A percentile compares a stretch with the other conserved stretches of the same genome.
Conservation (phyloP, 2,888 invertebrate genomes). For the Acronicta psi region DNA sequence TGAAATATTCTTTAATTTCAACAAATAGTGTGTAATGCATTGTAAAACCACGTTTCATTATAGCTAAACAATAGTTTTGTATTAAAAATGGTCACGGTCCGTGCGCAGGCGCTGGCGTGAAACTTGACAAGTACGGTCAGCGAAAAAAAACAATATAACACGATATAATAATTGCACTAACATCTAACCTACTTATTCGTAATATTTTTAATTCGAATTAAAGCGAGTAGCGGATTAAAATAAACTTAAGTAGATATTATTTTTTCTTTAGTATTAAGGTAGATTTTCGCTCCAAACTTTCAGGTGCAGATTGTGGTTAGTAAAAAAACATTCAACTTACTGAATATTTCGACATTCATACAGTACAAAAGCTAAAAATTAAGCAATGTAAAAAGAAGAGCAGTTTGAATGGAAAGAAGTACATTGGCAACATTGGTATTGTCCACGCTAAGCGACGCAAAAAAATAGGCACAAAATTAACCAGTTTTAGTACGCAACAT, state of each 20-base stretch:
- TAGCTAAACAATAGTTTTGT: conserved; percentile 58
- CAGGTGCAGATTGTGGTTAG: no score
- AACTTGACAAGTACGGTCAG: conserved; percentile 49
- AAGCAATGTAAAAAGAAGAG: background rate
- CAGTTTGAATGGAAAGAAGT: conserved; percentile 1
- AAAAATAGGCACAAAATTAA: conserved; percentile 11
- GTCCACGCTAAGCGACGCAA: conserved; percentile 20
- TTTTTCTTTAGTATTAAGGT: no score
- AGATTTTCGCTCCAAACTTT: no score
- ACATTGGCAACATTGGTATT: conserved; percentile 32
- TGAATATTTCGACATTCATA: no score
- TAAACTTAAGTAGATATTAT: no score
- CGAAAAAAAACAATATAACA: conserved; percentile 17
- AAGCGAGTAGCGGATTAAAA: no score
- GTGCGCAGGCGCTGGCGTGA: conserved; percentile 57
- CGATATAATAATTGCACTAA: conserved; percentile 1
- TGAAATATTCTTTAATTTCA: conserved; percentile 43
- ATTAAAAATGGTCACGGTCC: conserved; percentile 54
- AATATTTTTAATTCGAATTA: no score
- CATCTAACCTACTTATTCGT: no score
- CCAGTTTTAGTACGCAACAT: conserved; percentile 4
- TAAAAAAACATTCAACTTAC: no score
- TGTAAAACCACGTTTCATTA: conserved; percentile 54
- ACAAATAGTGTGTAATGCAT: conserved; percentile 48
- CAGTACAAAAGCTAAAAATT: background rate